Base-by-base conservation (phyloP, 2,113 vertebrate genomes). In the Ciconia maguari region DNA sequence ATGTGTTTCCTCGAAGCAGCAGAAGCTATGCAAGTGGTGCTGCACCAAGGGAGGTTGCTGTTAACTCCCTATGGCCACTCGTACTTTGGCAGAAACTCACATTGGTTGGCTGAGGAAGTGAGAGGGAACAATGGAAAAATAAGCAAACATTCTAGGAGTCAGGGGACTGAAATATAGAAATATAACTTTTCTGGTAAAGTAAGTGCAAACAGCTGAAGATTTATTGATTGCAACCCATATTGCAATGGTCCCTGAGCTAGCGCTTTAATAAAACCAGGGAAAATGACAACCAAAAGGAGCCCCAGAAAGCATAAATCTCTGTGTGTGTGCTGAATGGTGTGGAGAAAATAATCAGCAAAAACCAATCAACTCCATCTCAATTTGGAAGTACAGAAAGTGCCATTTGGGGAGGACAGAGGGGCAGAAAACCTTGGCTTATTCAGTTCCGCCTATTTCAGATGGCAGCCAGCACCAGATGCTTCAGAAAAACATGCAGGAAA, bases 391-490 rank as follows among this genome's bases (percentile, higher is more conserved):
- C 22, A 91, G 61, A 72, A 88, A 89, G 34, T 69, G 41, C 68
- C 41, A 65, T 90, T 44, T 93, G 49, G 68, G 38, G 26, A 75
- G 29, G 41, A 58, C 25, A 30, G 65, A 57, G 89, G 52, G 77
- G 66, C 76, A 87, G 65, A 89, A 95, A 89, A 64, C 34, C 42
- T 93, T 69, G 49, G 76, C 41, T 79, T 81, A 30, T 57, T 81
- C 65, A 57, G 48, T 58, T 69, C 60, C 6, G 17, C 57, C 52
- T 92, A 54, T 81, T 94, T 95, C 86, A 92, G 38, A 90, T 64
- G 72, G 86, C 89, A 96, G 90, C 48, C 68, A 94, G 76, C 6
- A 7, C 76, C 92, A 96, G 90, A 87, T 94, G 90, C 94, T 92
- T 93, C 30, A 4, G 65, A 92, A 89, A 92, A 92, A 92, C 32